These are phyloP conservation scores for Invenusta paracnida DNA, from an alignment of 2,888 invertebrate genomes.

Conservation along the genomic window DNA sequence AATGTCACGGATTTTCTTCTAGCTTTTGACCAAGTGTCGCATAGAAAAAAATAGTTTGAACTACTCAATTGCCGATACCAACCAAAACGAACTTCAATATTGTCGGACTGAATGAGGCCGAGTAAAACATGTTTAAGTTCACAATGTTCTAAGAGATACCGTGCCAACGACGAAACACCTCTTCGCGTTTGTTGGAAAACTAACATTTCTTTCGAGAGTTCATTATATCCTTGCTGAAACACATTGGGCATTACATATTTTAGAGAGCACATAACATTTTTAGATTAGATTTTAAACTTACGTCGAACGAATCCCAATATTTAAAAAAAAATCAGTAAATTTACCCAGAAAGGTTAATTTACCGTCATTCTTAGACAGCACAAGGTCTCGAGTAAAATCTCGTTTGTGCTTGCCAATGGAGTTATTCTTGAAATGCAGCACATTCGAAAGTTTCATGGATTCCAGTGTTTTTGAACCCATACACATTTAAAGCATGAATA, in stretches of 20 bases:
- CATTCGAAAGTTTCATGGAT: constrained; percentile 31
- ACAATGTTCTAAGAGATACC: not conserved
- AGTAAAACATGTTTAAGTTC: constrained; percentile 14
- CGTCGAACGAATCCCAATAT: not conserved
- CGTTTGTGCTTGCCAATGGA: constrained; percentile 27
- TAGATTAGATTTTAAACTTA: not conserved
- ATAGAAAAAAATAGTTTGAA: constrained; percentile 25
- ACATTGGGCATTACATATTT: not conserved
- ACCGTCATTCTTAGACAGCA: constrained; percentile 11
- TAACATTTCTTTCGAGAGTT: not conserved
- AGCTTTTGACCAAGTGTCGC: constrained; percentile 35
- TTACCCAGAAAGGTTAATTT: constrained; percentile 29
- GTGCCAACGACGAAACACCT: not conserved
- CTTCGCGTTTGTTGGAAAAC: not conserved
- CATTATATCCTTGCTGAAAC: not conserved
- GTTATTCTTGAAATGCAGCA: constrained; percentile 15
- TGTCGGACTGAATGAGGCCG: constrained; percentile 31
- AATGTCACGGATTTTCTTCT: constrained; percentile 40
- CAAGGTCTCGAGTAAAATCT: constrained; percentile 30
- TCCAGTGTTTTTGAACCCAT: constrained; percentile 15
- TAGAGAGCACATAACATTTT: not conserved
- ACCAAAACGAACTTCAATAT: constrained; percentile 34
- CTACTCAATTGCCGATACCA: constrained; percentile 35
- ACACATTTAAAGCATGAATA: constrained; percentile 27
- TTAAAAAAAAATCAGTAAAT: constrained; percentile 25